A percentile compares a stretch with the other conserved stretches of the same genome.
Evolutionary conservation across 2,888 invertebrate species (phyloP).

Genomic region (Protodeltote pygarga): DNA sequence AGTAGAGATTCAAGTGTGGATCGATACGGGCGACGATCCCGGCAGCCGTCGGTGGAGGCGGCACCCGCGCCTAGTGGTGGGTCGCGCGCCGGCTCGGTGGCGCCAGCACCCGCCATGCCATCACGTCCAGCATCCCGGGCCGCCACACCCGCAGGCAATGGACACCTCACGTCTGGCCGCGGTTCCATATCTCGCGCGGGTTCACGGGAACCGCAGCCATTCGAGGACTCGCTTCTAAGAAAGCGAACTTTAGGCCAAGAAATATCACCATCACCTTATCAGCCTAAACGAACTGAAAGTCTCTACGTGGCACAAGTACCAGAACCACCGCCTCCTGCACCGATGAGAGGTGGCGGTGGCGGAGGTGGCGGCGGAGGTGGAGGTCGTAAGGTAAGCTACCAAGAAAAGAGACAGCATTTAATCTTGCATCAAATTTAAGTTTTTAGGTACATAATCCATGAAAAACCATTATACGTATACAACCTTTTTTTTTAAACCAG

Average conservation of each 20-base stretch:
- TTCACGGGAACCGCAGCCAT: slow-evolving; percentile 88
- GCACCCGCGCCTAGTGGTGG: slow-evolving; percentile 86
- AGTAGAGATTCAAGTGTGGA: slow-evolving; percentile 96
- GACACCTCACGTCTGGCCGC: slow-evolving; percentile 88
- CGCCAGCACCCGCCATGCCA: slow-evolving; percentile 90
- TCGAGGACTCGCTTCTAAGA: slow-evolving; percentile 93
- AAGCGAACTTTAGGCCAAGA: slow-evolving; percentile 95
- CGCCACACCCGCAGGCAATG: slow-evolving; percentile 88
- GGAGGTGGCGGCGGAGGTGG: slow-evolving; percentile 63
- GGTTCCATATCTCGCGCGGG: slow-evolving; percentile 85
- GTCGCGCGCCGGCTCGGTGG: slow-evolving; percentile 90
- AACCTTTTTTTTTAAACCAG: too few relatives aligned
- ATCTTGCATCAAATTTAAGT: too few relatives aligned
- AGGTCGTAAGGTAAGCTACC: slow-evolving; percentile 76
- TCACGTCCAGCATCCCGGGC: slow-evolving; percentile 87
- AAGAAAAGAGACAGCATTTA: not conserved
- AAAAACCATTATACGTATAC: too few relatives aligned
- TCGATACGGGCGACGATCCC: slow-evolving; percentile 91
- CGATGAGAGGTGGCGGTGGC: slow-evolving; percentile 73
- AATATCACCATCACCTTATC: slow-evolving; percentile 94
- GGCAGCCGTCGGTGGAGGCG: slow-evolving; percentile 93
- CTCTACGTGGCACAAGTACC: slow-evolving; percentile 89
- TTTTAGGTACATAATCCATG: too few relatives aligned
- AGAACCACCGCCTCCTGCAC: slow-evolving; percentile 78
- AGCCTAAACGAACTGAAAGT: slow-evolving; percentile 97